phyloP scores from a whole-genome alignment of 1,140 invertebrate species.

The Plutomurus gul region DNA sequence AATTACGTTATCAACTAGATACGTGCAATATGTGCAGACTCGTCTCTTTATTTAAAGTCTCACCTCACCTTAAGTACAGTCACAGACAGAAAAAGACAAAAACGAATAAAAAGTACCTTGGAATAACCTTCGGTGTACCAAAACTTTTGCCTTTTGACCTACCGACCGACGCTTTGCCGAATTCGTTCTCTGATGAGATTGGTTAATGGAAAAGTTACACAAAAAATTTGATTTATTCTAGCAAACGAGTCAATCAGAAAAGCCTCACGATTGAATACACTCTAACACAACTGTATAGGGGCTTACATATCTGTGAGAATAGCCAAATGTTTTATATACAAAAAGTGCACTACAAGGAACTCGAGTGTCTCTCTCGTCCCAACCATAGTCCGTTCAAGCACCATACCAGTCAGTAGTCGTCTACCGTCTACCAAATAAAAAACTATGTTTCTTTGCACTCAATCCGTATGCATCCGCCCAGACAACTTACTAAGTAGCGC shows the following conservation, averaged over 20 bases:
- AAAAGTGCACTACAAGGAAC: too few relatives aligned
- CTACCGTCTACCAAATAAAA: too few relatives aligned
- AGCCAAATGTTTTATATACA: neutral
- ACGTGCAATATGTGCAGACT: too few relatives aligned
- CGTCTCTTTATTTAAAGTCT: neutral
- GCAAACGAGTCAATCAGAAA: slow-evolving; percentile 12
- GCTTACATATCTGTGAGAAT: neutral
- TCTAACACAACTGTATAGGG: neutral
- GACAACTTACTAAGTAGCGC: too few relatives aligned
- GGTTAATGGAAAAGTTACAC: slow-evolving; percentile 21
- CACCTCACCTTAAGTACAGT: neutral
- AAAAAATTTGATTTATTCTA: slow-evolving; percentile 19
- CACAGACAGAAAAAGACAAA: neutral
- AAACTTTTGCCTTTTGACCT: neutral
- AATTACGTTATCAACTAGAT: too few relatives aligned
- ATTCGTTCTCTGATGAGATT: slow-evolving; percentile 1
- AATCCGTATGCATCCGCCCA: too few relatives aligned
- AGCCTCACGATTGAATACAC: neutral
- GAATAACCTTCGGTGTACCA: neutral
- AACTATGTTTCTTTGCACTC: too few relatives aligned
- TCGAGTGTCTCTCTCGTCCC: too few relatives aligned
- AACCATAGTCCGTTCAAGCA: too few relatives aligned
- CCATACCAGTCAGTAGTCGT: too few relatives aligned
- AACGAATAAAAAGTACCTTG: neutral
- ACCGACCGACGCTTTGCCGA: neutral